Evolutionary conservation across 1,140 invertebrate species (phyloP).

Genomic region (Drosophila bocqueti): DNA sequence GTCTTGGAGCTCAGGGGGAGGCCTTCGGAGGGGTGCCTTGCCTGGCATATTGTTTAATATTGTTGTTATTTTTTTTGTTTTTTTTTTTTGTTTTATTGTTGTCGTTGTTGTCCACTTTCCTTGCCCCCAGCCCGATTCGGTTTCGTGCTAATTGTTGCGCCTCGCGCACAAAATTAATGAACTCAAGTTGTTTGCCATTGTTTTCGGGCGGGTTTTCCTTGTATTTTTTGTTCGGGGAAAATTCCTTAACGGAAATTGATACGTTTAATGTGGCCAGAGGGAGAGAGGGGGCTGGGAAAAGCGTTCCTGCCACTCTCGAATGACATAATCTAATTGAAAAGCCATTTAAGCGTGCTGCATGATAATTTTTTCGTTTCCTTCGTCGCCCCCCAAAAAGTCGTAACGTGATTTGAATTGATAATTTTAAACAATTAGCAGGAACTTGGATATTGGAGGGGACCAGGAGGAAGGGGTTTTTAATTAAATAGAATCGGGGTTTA

Average conservation of each 20-base stretch:
- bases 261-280: conserved; percentile 55
- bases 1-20: conserved; percentile 46
- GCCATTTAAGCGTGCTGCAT: conserved; percentile 82
- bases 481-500: conserved; percentile 49
- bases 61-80: conserved; percentile 37
- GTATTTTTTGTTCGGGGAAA: conserved; percentile 37
- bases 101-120: conserved; percentile 12
- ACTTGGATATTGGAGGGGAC: conserved; percentile 18
- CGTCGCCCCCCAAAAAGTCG: background rate
- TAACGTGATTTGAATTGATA: conserved; percentile 82
- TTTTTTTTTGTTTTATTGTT: conserved; percentile 1
- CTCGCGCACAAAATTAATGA: conserved; percentile 81
- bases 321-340: conserved; percentile 84
- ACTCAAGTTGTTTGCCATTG: conserved; percentile 73
- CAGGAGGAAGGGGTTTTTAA: conserved; percentile 37
- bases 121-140: conserved; percentile 49
- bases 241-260: conserved; percentile 80
- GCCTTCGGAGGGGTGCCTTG: background rate
- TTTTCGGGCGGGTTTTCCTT: conserved; percentile 38
- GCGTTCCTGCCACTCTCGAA: conserved; percentile 61
- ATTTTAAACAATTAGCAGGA: conserved; percentile 74
- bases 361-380: conserved; percentile 66
- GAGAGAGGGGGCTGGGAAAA: background rate
- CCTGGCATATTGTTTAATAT: conserved; percentile 75
- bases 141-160: conserved; percentile 82